Percentiles rank a stretch among this genome's conserved stretches.
Evolutionary conservation across 2,888 invertebrate species (phyloP).

Genomic region (Alviniconcha strummeri): DNA sequence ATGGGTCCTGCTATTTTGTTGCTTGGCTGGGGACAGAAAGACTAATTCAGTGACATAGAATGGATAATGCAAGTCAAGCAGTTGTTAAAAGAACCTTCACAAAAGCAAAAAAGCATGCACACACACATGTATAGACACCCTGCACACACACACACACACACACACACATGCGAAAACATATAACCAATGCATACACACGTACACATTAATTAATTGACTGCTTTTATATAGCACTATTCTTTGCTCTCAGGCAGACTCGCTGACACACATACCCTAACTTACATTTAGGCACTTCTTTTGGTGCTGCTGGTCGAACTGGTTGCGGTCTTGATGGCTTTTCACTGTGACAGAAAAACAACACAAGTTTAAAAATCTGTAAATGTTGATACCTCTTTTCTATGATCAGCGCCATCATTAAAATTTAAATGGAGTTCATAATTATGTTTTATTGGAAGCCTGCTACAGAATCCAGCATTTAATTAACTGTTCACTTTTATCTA

Average conservation of each 20-base stretch:
- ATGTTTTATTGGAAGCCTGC: no score
- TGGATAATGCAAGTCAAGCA: no score
- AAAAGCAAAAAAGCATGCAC: not conserved
- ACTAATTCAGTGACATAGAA: no score
- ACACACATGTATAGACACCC: not conserved
- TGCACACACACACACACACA: not conserved
- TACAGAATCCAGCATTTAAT: no score
- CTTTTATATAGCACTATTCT: not conserved
- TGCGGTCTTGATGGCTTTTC: slow-evolving; percentile 38
- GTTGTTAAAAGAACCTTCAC: not conserved
- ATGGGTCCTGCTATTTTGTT: no score
- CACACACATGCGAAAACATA: not conserved
- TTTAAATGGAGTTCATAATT: no score
- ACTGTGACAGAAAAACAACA: slow-evolving; percentile 24
- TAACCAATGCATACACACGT: not conserved
- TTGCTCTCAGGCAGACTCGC: no score
- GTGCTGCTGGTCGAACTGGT: slow-evolving; percentile 36
- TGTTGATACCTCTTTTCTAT: no score
- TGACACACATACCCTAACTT: not conserved
- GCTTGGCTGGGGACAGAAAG: no score
- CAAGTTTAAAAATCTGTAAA: not conserved
- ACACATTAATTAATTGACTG: not conserved
- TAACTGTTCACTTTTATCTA: no score
- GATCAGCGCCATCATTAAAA: no score
- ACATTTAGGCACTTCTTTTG: slow-evolving; percentile 24